phyloP scores from a whole-genome alignment of 2,113 vertebrate genomes.

The Onychostruthus taczanowskii region DNA sequence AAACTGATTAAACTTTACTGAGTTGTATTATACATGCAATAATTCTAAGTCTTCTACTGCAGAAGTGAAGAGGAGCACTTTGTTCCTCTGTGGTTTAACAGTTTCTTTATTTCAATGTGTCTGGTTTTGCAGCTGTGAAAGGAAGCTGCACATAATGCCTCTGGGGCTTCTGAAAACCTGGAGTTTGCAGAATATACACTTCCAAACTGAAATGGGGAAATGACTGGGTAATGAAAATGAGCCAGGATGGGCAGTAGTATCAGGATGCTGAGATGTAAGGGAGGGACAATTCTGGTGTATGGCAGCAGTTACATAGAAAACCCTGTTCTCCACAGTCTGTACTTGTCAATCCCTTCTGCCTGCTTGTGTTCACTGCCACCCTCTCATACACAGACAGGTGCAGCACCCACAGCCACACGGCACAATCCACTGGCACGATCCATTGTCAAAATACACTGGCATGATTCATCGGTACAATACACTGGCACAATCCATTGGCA shows the following conservation, averaged over 20 bases:
- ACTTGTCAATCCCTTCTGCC: neutral
- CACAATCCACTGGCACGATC: neutral
- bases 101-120: neutral
- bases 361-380: neutral
- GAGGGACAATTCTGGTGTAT: neutral
- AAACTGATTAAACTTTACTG: neutral
- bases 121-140: neutral
- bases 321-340: neutral
- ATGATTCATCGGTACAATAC: fast-evolving
- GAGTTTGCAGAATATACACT: neutral
- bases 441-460: fast-evolving
- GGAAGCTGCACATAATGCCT: neutral
- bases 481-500: neutral
- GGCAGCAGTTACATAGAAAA: neutral
- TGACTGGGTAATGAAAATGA: neutral
- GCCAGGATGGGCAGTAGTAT: neutral
- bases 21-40: neutral
- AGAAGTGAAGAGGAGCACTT: neutral
- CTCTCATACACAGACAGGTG: too few species aligned
- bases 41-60: neutral
- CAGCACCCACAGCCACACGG: neutral
- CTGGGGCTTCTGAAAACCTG: neutral
- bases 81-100: neutral
- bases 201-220: neutral
- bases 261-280: neutral